phyloP scores from a whole-genome alignment of 2,113 vertebrate species.

The Pimephales promelas region DNA sequence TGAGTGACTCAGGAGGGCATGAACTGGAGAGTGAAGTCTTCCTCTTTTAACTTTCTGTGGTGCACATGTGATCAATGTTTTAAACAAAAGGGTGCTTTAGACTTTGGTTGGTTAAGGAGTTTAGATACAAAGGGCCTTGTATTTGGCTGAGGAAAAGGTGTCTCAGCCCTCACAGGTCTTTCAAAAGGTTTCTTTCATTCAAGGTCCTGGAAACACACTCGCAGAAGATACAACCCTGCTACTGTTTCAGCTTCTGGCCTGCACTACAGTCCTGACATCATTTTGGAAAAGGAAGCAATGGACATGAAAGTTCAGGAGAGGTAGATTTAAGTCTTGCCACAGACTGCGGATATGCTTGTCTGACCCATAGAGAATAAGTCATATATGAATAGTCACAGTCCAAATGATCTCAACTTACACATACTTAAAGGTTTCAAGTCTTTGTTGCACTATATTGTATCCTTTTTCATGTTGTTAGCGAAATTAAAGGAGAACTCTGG shows the following conservation, averaged over 20 bases:
- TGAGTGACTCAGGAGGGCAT: not conserved
- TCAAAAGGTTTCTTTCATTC: constrained; percentile 53
- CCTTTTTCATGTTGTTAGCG: not conserved
- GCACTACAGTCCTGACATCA: constrained; percentile 2
- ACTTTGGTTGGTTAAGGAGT: constrained; percentile 22
- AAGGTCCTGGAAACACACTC: constrained; percentile 9
- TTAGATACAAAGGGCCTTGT: constrained; percentile 68
- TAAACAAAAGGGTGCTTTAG: not conserved
- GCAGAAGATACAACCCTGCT: constrained; percentile 31
- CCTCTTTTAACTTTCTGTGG: not conserved
- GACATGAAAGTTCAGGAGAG: constrained; percentile 5
- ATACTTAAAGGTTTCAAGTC: not conserved
- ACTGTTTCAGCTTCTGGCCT: not conserved
- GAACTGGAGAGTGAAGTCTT: not conserved
- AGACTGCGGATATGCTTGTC: not conserved
- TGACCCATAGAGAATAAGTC: not conserved
- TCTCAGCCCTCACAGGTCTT: constrained; percentile 17
- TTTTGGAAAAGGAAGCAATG: constrained; percentile 30
- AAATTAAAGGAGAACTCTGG: no score
- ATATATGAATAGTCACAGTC: not conserved
- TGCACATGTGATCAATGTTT: not conserved
- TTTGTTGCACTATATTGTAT: not conserved
- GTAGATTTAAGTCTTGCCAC: constrained; percentile 15
- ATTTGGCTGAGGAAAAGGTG: constrained; percentile 39
- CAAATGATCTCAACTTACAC: not conserved